Base-by-base conservation (phyloP, 2,797 vertebrate species). In the Epinephelus coioides region DNA sequence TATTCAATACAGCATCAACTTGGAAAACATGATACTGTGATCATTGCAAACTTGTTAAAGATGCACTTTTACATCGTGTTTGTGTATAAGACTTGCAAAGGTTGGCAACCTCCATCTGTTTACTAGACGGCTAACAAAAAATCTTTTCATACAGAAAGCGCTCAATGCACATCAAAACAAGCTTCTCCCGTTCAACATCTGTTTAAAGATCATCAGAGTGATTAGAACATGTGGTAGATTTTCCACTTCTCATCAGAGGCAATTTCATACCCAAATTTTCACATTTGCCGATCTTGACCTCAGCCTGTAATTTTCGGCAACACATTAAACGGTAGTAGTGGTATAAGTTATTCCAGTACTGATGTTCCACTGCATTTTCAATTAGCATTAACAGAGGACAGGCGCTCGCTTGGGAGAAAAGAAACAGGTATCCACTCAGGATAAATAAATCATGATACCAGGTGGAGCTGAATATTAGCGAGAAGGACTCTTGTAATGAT, bases 361-460 rank as follows among this genome's bases (percentile, higher is more conserved):
- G 65, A 49, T 78, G 72, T 82, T 75, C 18, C 54, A 47, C 66
- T 61, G 54, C 59, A 81, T 78, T 86, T 83, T 69, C 60, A 88
- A 75, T 87, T 78, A 84, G 74, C 61, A 44, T 21, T 44, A 73
- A 70, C 57, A 44, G 80, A 86, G 73, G 57, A 76, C 57, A 69
- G 44, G 46, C 8, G 17, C 53, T 70, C 66, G 65, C 76, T 74
- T 49, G 53, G 49, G 69, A 46, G 44, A 44, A 67, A 65, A 71
- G 59, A 63, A 78, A 69, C 66, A 40, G 53, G 38, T 66, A 72
- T 62, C 43, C 21, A 76, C 66, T 77, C 47, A 30, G 17, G 15
- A 83, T 87, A 76, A 86, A 88, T 85, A 84, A 84, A 87, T 86
- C 67, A 86, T 62, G 57, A 84, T 79, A 71, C 57, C 79, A 88